Percentiles rank a stretch among this genome's conserved stretches.
phyloP scores from a whole-genome alignment of 1,140 invertebrate genomes.

The Coelopa frigida region DNA sequence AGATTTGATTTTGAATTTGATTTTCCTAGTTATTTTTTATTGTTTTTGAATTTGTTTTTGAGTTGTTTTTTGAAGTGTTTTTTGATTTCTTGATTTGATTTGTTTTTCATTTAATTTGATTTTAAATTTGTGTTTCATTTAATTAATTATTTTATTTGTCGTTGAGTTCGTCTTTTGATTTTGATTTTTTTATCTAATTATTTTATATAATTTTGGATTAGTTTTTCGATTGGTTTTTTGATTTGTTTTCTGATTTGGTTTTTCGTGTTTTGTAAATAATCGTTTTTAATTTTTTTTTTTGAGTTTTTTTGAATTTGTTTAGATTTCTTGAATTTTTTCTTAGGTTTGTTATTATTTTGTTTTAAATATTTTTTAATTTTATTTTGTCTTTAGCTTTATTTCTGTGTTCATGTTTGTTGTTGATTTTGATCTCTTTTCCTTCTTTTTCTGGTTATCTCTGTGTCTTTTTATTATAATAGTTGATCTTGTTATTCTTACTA shows the following conservation, averaged over 20 bases:
- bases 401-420: too few species aligned
- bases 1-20: neutral
- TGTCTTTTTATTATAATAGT: too few species aligned
- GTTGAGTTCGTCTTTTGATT: neutral
- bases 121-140: neutral
- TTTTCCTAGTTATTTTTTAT: neutral
- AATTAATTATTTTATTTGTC: neutral
- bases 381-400: too few species aligned
- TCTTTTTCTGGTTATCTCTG: too few species aligned
- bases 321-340: neutral
- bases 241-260: neutral
- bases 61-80: neutral
- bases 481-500: too few species aligned
- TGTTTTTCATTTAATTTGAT: neutral
- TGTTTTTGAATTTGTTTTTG: neutral
- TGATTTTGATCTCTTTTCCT: too few species aligned
- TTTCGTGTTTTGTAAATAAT: neutral
- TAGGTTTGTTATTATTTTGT: neutral
- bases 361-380: too few species aligned
- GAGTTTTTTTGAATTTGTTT: conserved; percentile 1
- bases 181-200: neutral
- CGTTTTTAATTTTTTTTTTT: neutral
- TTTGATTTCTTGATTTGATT: neutral
- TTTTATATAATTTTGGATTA: neutral
- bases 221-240: neutral